Evolutionary conservation across 2,797 vertebrate species (phyloP), one percentile per base, ranked within the genome.

Genomic region (Rhadinocentrus ornatus): DNA sequence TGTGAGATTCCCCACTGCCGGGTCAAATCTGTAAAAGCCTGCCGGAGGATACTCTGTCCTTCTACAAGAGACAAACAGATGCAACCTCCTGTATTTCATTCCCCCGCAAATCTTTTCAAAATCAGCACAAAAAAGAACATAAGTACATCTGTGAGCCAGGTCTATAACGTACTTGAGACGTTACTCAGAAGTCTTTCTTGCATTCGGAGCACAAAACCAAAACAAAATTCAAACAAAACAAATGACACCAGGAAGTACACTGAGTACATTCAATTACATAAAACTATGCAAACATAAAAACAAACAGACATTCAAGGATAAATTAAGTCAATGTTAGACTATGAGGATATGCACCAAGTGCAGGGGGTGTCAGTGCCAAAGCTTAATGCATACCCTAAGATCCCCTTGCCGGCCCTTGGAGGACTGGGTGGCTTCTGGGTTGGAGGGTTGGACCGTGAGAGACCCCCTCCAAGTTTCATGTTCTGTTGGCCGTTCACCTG

Each of bases 341-440:
- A 13, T 59, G 31, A 67, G 46, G 20, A 44, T 32, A 20, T 22
- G 52, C 9, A 58, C 18, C 11, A 24, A 16, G 54, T 32, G n/a
- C 34, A 22, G 6, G 27, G n/a, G n/a, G 20, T 41, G 46, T 34
- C 7, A 27, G 35, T 50, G 44, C 35, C 3, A 15, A 18, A 46
- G 27, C 2, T 31, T 7, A 9, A 54, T 79, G 94, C 95, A 83
- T 90, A 99, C 97, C 97, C 97, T 81, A 98, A 92, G 48, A 96
- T 97, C 88, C 96, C 96, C 85, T 96, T 97, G 75, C 96, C 96
- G 3, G 96, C 93, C 91, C 96, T 90, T 0, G 97, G 96, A 20
- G 97, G 97, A 48, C 97, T 99, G 29, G 97, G 97, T 0, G 97
- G 96, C 79, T 98, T 99, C 93, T 99, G 97, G 24, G 95, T 97